phyloP scores from a whole-genome alignment of 1,140 invertebrate species.

The Aricia agestis region DNA sequence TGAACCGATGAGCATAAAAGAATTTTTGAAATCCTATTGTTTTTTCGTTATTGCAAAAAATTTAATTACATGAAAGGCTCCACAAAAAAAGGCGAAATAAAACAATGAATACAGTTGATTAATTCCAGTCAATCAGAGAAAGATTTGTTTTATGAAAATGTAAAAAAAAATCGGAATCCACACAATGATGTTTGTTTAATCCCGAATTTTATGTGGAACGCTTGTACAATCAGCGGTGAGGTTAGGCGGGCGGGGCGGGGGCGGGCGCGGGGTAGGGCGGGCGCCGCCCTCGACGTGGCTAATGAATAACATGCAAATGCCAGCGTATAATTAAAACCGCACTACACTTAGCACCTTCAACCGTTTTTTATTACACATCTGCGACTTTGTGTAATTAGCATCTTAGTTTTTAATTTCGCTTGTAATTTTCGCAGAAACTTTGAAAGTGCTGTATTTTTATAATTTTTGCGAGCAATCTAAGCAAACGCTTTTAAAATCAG shows the following conservation, averaged over 20 bases:
- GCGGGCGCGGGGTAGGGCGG: slow-evolving; percentile 12
- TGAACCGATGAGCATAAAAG: neutral
- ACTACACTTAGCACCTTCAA: slow-evolving; percentile 31
- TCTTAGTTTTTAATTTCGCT: slow-evolving; percentile 15
- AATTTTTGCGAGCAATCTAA: slow-evolving; percentile 11
- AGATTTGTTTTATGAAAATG: slow-evolving; percentile 14
- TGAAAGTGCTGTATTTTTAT: slow-evolving; percentile 4
- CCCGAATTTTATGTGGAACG: slow-evolving; percentile 21
- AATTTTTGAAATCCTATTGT: neutral
- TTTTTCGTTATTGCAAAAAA: neutral
- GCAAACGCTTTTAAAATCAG: too few relatives aligned
- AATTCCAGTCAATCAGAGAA: slow-evolving; percentile 14
- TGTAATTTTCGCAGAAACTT: slow-evolving; percentile 12
- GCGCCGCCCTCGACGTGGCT: slow-evolving; percentile 27
- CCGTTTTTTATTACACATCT: slow-evolving; percentile 33
- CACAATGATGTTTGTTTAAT: slow-evolving; percentile 18
- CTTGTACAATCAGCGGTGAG: slow-evolving; percentile 17
- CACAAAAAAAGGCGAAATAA: slow-evolving; percentile 1
- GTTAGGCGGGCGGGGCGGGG: slow-evolving; percentile 24
- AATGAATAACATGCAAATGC: slow-evolving; percentile 63
- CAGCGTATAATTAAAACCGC: slow-evolving; percentile 52
- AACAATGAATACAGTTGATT: slow-evolving; percentile 15
- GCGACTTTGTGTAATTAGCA: slow-evolving; percentile 18
- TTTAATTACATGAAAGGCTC: neutral
- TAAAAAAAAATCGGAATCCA: slow-evolving; percentile 11